Base-by-base conservation (phyloP, 92 coral and sea anemone genomes). In the Siderastrea siderea region DNA sequence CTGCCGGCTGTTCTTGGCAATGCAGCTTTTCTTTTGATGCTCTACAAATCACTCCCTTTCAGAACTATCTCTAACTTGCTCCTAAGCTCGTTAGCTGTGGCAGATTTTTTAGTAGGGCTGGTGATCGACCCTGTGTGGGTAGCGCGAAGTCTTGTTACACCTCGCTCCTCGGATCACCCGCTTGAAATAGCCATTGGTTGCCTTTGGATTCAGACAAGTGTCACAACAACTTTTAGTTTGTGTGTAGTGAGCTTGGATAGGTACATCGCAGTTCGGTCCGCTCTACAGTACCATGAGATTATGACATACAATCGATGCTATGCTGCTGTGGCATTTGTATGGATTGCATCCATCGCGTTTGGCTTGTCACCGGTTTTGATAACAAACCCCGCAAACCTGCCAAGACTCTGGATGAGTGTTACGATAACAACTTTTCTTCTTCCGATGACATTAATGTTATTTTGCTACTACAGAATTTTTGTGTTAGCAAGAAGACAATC, bases 51-150 rank as follows among this genome's bases (percentile, higher is more conserved):
- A 1, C 84, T 62, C 47, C 12, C 77, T 1, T 14, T 75, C 13
- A 76, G 83, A 66, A 85, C 82, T 5, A 53, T 54, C 55, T 77
- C 89, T 2, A 85, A 85, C 89, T 52, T 66, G 48, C 69, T 85
- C 38, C 9, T 85, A 68, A 64, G 72, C 66, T 85, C 89, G 47
- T 44, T 85, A 57, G 77, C 83, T 6, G 5, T 76, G 66, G 83
- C 89, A 0, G 89, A 85, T 68, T 68, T 85, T 55, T 59, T 75
- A 17, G 89, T 85, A 4, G 89, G 89, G 1, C 47, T 85, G 38
- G 59, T 85, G 12, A 85, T 85, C 47, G 89, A 85, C 54, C 89
- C 89, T 8, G n/a, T 85, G 45, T 85, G 89, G 89, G 55, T 85
- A 17, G 67, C 59, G 12, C 83, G 89, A 5, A 77, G 89, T 47